Evolutionary conservation across 2,113 vertebrate species (phyloP), one percentile per base, ranked within the genome.

Genomic region (Toxotes chatareus): DNA sequence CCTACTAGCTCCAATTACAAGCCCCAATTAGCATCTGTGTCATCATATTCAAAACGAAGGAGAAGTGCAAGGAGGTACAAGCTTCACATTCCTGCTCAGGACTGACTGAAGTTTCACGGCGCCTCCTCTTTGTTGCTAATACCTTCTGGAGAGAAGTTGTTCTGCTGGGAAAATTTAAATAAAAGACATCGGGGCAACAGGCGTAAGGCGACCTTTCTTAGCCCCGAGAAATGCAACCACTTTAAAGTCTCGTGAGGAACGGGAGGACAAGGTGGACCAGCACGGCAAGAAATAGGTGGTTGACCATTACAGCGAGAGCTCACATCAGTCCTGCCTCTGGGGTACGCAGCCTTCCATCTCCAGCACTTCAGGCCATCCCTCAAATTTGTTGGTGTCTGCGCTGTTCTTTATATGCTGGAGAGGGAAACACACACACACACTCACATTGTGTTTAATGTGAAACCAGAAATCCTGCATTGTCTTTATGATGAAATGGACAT

Each of bases 311-410:
- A 19, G 38, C 2, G 1, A 3, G 44, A 19, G 34, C 21, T 44
- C 57, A 0, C 23, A 14, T 93, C 93, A 99, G 40, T 96, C 96
- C 59, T 94, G 92, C 89, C 96, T 97, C 88, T 96, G 95, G 4
- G 98, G 98, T 77, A 99, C 96, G 88, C 98, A 99, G 9, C 98
- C 98, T 91, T 99, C 98, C 97, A 99, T 99, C 91, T 99, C 98
- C 66, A 99, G 92, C 68, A 99, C 97, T 78, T 99, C 98, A 0
- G 98, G 98, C 98, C 98, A 99, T 31, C 98, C 98, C 80, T 99
- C 98, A 0, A 98, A 99, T 70, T 99, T 99, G 91, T 99, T 99
- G 76, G 96, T 98, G 31, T 97, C 96, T 23, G 96, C 97, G 14
- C 95, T 98, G 93, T 99, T 99, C 93, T 98, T 99, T 91, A 99